A percentile compares a stretch with the other conserved stretches of the same genome.
Evolutionary conservation across 2,888 invertebrate genomes (phyloP).

Genomic region (Drosophila percnosoma): DNA sequence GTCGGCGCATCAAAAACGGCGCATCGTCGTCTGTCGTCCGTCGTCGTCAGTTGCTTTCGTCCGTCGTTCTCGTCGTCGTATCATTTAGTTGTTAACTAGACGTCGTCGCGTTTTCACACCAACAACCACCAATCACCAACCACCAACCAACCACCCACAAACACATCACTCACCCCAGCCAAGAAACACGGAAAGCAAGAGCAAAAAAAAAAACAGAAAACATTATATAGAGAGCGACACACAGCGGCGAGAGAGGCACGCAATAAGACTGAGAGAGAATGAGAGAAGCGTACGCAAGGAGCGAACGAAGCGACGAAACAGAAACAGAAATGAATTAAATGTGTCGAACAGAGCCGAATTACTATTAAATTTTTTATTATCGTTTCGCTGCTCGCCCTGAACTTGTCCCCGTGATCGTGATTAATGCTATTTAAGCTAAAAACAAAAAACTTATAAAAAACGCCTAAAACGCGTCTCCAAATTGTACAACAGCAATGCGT

Average conservation of each 20-base stretch:
- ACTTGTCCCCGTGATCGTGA: slow-evolving; percentile 56
- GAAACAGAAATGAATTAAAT: slow-evolving; percentile 39
- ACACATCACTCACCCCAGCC: slow-evolving; percentile 5
- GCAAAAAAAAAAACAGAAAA: slow-evolving; percentile 2
- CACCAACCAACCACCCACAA: slow-evolving; percentile 5
- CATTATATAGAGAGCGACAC: background rate
- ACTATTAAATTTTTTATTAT: slow-evolving; percentile 63
- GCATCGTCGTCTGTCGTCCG: slow-evolving; percentile 6
- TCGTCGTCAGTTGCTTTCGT: slow-evolving; percentile 34
- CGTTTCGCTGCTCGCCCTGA: slow-evolving; percentile 52
- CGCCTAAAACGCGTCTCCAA: slow-evolving; percentile 51
- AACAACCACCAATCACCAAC: slow-evolving; percentile 4
- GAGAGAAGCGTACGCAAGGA: slow-evolving; percentile 11
- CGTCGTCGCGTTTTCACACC: slow-evolving; percentile 50
- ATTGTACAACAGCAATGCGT: background rate
- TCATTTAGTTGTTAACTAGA: slow-evolving; percentile 77
- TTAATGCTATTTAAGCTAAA: slow-evolving; percentile 35
- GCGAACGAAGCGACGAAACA: slow-evolving; percentile 19
- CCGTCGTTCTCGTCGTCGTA: slow-evolving; percentile 42
- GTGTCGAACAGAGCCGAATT: slow-evolving; percentile 45
- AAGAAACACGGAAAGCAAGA: slow-evolving; percentile 24
- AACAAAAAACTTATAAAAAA: background rate
- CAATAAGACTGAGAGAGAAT: slow-evolving; percentile 17
- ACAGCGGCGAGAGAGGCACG: slow-evolving; percentile 19
- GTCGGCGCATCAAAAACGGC: slow-evolving; percentile 56